Conservation (phyloP, 1,140 invertebrate species). For the Bombus confusus region DNA sequence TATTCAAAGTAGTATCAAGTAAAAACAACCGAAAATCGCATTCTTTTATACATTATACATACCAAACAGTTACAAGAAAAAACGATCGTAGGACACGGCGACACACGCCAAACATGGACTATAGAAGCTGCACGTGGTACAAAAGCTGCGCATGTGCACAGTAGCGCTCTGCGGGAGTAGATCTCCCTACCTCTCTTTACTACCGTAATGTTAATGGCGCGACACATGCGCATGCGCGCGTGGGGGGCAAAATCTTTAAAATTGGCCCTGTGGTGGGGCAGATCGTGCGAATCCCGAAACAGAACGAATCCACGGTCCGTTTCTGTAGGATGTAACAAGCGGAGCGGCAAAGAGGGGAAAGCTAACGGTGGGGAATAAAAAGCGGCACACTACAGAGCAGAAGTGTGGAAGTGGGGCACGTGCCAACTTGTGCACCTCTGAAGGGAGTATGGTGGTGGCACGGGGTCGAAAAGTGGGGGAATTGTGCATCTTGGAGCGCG, state of each 20-base stretch:
- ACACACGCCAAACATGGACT: not conserved
- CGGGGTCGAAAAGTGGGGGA: not conserved
- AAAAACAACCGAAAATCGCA: not conserved
- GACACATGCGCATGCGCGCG: not conserved
- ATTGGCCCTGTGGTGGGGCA: constrained; percentile 17
- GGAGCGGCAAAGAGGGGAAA: not conserved
- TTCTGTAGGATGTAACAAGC: constrained; percentile 11
- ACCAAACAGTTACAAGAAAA: not conserved
- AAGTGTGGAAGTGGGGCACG: constrained; percentile 34
- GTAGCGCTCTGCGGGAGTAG: not conserved
- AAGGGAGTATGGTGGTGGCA: not conserved
- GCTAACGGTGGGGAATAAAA: not conserved
- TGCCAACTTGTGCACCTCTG: constrained; percentile 25
- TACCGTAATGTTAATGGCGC: constrained; percentile 13
- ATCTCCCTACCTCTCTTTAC: not conserved
- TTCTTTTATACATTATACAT: not conserved
- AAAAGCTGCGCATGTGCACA: not conserved
- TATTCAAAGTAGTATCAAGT: not conserved
- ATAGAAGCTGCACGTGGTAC: constrained; percentile 14
- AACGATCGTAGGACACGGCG: not conserved
- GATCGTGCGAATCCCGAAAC: constrained; percentile 25
- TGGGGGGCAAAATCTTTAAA: constrained; percentile 29
- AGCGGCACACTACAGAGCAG: not conserved
- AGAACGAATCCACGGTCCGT: not conserved
- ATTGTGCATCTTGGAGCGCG: constrained; percentile 51